Evolutionary conservation across 1,140 invertebrate species (phyloP), one percentile per base, ranked within the genome.

Genomic region (Drosophila murphyi): DNA sequence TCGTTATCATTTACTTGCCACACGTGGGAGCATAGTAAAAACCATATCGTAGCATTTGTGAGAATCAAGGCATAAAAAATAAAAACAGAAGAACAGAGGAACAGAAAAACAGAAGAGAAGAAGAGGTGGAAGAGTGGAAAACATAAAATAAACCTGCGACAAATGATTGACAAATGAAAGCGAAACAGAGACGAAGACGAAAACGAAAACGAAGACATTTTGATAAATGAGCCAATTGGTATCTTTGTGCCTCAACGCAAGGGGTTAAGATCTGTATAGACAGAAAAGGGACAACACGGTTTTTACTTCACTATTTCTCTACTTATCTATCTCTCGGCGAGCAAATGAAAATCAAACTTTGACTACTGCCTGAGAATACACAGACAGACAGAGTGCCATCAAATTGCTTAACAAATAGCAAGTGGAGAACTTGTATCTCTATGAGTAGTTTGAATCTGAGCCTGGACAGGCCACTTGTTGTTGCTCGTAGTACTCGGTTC

Each of bases 271-370:
- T 70, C 57, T 68, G 50, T 52, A 10, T 32, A 41, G n/a, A 48
- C 28, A 43, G 39, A 41, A 20, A 20, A 41, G 39, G 10, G 39
- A 63, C 63, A 45, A 12, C 41, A 8, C 37, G 32, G 45, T 47
- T n/a, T 31, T 8, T 20, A 20, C 20, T 20, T 20, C 20, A 20
- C 20, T 20, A 20, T 29, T 41, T 20, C 4, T 47, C 69, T 65
- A 71, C 83, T 87, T 87, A 87, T 87, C 82, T 68, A 60, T 47
- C 54, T 67, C 69, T 41, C 28, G 29, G 56, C 34, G 41, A 62
- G 60, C 74, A 77, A 79, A 82, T 82, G 82, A 71, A 82, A 83
- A 87, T 47, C 72, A 87, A 87, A 87, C 83, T 75, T 57, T 76
- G 71, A 47, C 56, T 52, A 69, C 35, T 28, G 54, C 35, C 28